A percentile compares a stretch with the other conserved stretches of the same genome.
Evolutionary conservation across 2,797 vertebrate genomes (phyloP).

Genomic region (Falco rusticolus): DNA sequence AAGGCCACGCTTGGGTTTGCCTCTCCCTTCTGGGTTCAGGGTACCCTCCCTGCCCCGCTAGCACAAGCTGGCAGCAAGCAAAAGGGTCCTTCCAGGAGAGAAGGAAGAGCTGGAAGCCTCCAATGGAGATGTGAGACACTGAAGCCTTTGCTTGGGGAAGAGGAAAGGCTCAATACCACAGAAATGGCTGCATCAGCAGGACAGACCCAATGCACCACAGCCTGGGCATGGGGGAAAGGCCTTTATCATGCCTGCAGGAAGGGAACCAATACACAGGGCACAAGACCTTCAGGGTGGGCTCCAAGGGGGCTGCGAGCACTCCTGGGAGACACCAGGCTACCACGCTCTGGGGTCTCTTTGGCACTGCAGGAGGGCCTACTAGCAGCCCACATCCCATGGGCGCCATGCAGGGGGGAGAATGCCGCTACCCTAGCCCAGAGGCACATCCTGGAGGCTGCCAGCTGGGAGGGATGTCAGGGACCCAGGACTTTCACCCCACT

Average conservation of each 20-base stretch:
- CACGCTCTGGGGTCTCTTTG: neutral
- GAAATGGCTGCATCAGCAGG: neutral
- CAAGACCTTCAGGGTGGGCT: neutral
- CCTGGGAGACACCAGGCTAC: fast-evolving
- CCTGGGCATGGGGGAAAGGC: neutral
- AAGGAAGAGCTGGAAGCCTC: neutral
- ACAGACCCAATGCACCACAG: neutral
- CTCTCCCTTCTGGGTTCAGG: neutral
- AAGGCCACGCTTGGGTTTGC: neutral
- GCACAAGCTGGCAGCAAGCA: neutral
- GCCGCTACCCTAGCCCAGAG: neutral
- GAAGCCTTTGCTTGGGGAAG: neutral
- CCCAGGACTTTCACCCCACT: neutral
- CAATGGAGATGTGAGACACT: fast-evolving
- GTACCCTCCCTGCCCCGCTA: neutral
- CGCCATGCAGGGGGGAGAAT: fast-evolving
- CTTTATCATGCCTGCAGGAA: neutral
- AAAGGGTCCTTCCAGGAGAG: neutral
- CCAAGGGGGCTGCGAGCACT: neutral
- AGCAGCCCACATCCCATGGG: neutral
- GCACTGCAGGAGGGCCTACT: neutral
- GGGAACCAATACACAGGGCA: neutral
- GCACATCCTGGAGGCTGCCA: neutral
- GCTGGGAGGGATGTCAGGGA: neutral
- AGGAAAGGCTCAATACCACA: neutral